Percentiles rank a stretch among this genome's conserved stretches.
Conservation (phyloP, 2,797 vertebrate species). For the Alosa sapidissima region DNA sequence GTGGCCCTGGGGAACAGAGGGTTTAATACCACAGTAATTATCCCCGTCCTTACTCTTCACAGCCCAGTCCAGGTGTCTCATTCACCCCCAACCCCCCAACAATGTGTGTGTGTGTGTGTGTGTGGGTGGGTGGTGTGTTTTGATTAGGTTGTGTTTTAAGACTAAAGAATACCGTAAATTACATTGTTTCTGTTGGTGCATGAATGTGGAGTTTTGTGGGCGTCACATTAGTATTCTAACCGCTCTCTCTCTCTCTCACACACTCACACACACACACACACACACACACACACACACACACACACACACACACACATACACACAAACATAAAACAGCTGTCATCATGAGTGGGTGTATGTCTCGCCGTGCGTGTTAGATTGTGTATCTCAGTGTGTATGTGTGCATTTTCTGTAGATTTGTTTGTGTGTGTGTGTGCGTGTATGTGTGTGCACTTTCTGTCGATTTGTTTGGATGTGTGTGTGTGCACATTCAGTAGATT, state of each 20-base stretch:
- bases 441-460: conserved; percentile 21
- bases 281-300: not conserved
- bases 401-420: not conserved
- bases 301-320: not conserved
- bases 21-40: conserved; percentile 79
- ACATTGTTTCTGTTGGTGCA: not conserved
- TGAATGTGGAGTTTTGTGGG: not conserved
- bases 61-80: conserved; percentile 70
- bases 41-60: conserved; percentile 72
- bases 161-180: not conserved
- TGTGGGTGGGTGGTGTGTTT: not conserved
- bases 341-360: not conserved
- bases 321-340: not conserved
- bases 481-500: too few relatives aligned
- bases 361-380: not conserved
- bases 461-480: not conserved
- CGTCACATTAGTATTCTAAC: not conserved
- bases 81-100: conserved; percentile 39
- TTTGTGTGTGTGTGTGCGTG: not conserved
- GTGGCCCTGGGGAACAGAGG: conserved; percentile 69
- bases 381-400: conserved; percentile 24
- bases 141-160: not conserved
- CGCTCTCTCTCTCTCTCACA: too few relatives aligned
- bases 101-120: conserved; percentile 34
- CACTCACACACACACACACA: not conserved